Percentiles rank a stretch among this genome's conserved stretches.
Evolutionary conservation across 2,888 invertebrate species (phyloP).

Genomic region (Dryobotodes eremita): DNA sequence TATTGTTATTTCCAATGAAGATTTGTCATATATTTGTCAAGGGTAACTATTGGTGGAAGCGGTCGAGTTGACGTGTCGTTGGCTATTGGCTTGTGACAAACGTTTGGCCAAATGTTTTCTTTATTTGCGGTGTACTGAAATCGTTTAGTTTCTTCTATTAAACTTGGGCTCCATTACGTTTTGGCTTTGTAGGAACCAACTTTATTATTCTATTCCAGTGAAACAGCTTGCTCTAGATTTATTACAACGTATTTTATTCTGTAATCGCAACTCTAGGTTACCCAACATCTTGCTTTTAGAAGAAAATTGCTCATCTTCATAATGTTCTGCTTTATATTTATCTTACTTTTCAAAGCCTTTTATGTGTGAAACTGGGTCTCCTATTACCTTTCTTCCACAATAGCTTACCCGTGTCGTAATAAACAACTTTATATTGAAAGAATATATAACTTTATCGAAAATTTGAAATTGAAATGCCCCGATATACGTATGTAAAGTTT

Average conservation of each 20-base stretch:
- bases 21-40: conserved; percentile 67
- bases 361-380: conserved; percentile 56
- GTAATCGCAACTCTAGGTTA: conserved; percentile 30
- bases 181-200: conserved; percentile 34
- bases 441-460: conserved; percentile 56
- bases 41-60: conserved; percentile 56
- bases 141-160: conserved; percentile 55
- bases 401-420: conserved; percentile 45
- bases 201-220: conserved; percentile 55
- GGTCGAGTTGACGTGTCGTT: conserved; percentile 53
- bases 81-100: conserved; percentile 41
- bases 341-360: conserved; percentile 45
- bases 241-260: conserved; percentile 48
- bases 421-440: conserved; percentile 62
- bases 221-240: conserved; percentile 50
- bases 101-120: conserved; percentile 45
- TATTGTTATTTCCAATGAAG: conserved; percentile 71
- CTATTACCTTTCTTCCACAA: conserved; percentile 45
- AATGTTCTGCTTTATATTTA: conserved; percentile 54
- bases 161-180: conserved; percentile 40
- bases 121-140: conserved; percentile 41
- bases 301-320: conserved; percentile 48
- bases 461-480: conserved; percentile 56
- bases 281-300: conserved; percentile 49
- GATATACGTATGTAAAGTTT: conserved; percentile 53